Evolutionary conservation across 2,113 vertebrate species (phyloP).

Genomic region (Mixornis gularis): DNA sequence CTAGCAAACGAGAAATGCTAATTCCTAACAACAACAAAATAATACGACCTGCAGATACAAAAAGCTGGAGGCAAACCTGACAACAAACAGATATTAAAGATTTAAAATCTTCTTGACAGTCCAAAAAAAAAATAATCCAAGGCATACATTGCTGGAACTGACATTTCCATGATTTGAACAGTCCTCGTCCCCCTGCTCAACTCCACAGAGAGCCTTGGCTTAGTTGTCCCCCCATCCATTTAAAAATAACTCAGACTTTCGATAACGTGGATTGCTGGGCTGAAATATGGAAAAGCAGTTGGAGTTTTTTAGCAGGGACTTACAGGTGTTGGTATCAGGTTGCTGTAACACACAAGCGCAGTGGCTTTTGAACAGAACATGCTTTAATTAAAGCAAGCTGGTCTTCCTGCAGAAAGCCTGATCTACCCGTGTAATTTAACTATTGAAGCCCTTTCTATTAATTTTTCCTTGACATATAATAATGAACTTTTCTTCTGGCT

Average conservation of each 20-base stretch:
- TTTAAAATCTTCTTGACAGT: slow-evolving; percentile 45
- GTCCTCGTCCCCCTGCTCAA: background rate
- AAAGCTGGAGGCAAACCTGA: slow-evolving; percentile 34
- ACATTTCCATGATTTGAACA: slow-evolving; percentile 2
- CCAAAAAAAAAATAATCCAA: background rate
- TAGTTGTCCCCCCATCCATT: background rate
- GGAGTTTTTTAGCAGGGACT: background rate
- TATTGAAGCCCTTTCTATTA: slow-evolving; percentile 20
- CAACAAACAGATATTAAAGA: slow-evolving; percentile 48
- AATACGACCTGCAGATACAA: background rate
- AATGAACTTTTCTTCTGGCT: slow-evolving; percentile 21
- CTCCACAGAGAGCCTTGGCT: background rate
- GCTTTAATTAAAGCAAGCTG: slow-evolving; percentile 44
- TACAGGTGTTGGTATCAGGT: background rate
- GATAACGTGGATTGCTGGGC: background rate
- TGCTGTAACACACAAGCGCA: background rate
- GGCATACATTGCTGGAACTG: background rate
- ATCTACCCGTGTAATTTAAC: slow-evolving; percentile 30
- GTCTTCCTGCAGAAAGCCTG: slow-evolving; percentile 6
- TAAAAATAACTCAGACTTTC: slow-evolving; percentile 21
- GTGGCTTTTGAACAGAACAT: background rate
- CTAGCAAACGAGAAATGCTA: slow-evolving; percentile 20
- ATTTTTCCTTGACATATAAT: background rate
- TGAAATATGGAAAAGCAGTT: background rate
- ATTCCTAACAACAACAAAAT: slow-evolving; percentile 28